phyloP scores from a whole-genome alignment of 2,797 vertebrate genomes.

The Gallinago stenura region DNA sequence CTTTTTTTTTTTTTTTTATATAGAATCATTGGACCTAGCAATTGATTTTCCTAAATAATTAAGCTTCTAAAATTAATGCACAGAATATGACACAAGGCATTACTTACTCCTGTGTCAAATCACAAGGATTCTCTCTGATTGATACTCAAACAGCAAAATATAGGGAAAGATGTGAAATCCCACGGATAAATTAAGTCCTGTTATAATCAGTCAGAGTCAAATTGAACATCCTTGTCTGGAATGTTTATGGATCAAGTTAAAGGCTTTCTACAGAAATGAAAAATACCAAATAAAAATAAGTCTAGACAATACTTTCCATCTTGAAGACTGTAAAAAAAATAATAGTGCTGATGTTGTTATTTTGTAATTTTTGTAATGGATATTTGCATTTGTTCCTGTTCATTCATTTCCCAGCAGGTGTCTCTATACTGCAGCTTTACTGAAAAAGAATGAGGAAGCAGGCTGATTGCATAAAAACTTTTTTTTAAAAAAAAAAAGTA shows the following conservation, averaged over 20 bases:
- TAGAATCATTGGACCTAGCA: not conserved
- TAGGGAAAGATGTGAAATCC: not conserved
- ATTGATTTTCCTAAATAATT: not conserved
- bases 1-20: no score
- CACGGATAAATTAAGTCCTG: not conserved
- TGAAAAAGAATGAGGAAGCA: slow-evolving; percentile 56
- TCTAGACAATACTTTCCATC: not conserved
- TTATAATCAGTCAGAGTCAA: not conserved
- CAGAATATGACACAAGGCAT: not conserved
- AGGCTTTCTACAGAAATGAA: not conserved
- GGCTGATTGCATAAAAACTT: slow-evolving; percentile 60
- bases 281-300: not conserved
- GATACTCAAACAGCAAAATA: not conserved
- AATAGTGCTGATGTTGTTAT: not conserved
- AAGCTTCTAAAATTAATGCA: not conserved
- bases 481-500: not conserved
- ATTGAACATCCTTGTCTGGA: not conserved
- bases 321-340: not conserved
- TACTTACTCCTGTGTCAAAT: not conserved
- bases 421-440: slow-evolving; percentile 82
- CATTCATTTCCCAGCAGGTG: slow-evolving; percentile 83
- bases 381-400: slow-evolving; percentile 75
- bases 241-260: not conserved
- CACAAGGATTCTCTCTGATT: not conserved
- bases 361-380: not conserved